Base-by-base conservation (phyloP, 1,140 invertebrate species). In the Stenopsyche tienmushanensis region DNA sequence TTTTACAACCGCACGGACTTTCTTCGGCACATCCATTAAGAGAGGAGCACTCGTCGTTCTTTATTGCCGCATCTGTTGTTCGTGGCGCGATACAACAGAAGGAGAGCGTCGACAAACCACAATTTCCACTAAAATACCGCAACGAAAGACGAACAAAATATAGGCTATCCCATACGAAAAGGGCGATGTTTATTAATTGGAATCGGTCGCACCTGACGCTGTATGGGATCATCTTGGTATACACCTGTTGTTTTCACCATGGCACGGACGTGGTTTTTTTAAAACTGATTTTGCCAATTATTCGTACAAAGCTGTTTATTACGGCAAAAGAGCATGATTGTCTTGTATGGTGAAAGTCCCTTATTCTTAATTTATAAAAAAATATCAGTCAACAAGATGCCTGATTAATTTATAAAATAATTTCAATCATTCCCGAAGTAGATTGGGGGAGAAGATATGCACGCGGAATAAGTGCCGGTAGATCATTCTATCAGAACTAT, bases 41-140 rank as follows among this genome's bases (percentile, higher is more conserved):
- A 17, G 52, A 54, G 23, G 52, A 54, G n/a, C 39, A 54, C 39
- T 54, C 25, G 53, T 18, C 20, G 41, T 34, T 25, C 25, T 55
- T 57, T 24, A 57, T 57, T 42, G 41, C 39, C 34, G 34, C 54
- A 57, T 57, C 54, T 57, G 54, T 54, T 29, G 52, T 57, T 57
- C 10, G 18, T 18, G 10, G 17, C 24, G 18, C n/a, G 13, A 23
- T 42, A 57, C 54, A 41, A 44, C 54, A 57, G 54, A 57, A 57
- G 39, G 54, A 57, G 54, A 57, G 34, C 54, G 54, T 29, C 34
- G 25, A 57, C 54, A 44, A 42, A 57, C 54, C 54, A 41, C 54
- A 57, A 57, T 42, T 44, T 57, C 25, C 44, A 42, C 18, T 23
- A 21, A 57, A 42, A 44, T n/a, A n/a, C n/a, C n/a, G 18, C 34